Evolutionary conservation across 1,140 invertebrate genomes (phyloP).

Genomic region (Ceratina australensis): DNA sequence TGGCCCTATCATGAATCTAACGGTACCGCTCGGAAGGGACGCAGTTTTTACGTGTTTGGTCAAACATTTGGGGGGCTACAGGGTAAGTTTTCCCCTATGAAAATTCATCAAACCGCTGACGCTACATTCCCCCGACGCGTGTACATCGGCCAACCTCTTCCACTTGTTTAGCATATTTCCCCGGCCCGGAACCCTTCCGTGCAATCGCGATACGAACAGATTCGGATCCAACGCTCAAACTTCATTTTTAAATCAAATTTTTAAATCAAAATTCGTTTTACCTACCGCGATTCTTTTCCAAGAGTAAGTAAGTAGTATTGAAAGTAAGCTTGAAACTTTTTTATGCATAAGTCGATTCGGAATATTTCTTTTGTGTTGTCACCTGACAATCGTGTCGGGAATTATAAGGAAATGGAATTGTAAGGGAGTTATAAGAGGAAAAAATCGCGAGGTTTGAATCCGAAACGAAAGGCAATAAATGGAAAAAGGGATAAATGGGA

Average conservation of each 20-base stretch:
- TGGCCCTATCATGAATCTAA: constrained; percentile 90
- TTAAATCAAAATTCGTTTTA: neutral
- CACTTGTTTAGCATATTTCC: neutral
- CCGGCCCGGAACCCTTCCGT: neutral
- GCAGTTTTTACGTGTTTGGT: constrained; percentile 93
- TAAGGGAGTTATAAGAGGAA: too few relatives aligned
- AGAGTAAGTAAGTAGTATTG: too few relatives aligned
- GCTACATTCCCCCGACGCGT: neutral
- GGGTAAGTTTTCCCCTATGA: constrained; percentile 83
- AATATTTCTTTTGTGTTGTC: neutral
- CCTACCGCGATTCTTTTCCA: too few relatives aligned
- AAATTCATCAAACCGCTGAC: constrained; percentile 19
- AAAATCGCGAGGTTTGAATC: constrained; percentile 23
- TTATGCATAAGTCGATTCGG: too few relatives aligned
- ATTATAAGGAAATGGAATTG: neutral
- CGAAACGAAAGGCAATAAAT: neutral
- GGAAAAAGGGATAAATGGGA: neutral
- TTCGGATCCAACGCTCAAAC: neutral
- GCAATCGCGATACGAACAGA: neutral
- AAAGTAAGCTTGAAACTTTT: too few relatives aligned
- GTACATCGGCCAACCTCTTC: neutral
- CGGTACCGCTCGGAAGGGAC: constrained; percentile 90
- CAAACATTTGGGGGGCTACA: constrained; percentile 92
- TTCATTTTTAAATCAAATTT: too few relatives aligned
- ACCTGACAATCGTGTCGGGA: neutral